These are phyloP conservation scores for Synanthedon andrenaeformis DNA, from an alignment of 2,888 invertebrate genomes.

Conservation along the genomic window DNA sequence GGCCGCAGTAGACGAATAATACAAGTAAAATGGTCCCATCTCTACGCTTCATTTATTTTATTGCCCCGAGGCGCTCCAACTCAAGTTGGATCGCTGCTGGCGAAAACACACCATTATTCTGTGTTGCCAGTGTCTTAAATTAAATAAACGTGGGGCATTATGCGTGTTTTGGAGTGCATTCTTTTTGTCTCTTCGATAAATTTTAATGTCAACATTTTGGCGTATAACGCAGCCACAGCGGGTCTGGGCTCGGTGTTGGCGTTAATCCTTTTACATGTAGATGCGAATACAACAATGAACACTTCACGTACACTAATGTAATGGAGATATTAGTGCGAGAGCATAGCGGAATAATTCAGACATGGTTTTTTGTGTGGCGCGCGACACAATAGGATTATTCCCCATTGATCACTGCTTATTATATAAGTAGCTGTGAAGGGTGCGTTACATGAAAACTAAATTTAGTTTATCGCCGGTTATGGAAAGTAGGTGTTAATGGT, in stretches of 20 bases:
- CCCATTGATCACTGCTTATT: slow-evolving; percentile 70
- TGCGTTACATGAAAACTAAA: slow-evolving; percentile 69
- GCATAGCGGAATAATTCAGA: slow-evolving; percentile 65
- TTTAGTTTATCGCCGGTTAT: slow-evolving; percentile 71
- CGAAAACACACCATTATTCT: slow-evolving; percentile 65
- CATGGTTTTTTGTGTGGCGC: slow-evolving; percentile 62
- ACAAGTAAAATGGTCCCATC: slow-evolving; percentile 72
- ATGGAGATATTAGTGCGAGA: slow-evolving; percentile 66
- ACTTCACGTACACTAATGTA: slow-evolving; percentile 50
- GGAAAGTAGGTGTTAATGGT: slow-evolving; percentile 70
- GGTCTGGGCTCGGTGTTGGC: slow-evolving; percentile 3
- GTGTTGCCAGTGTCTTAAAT: slow-evolving; percentile 62
- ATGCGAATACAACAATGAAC: slow-evolving; percentile 38
- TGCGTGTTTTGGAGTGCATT: slow-evolving; percentile 49
- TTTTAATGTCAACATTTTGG: slow-evolving; percentile 46
- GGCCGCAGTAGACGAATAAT: slow-evolving; percentile 70
- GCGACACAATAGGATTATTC: slow-evolving; percentile 67
- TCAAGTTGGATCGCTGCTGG: slow-evolving; percentile 50
- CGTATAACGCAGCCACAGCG: slow-evolving; percentile 8
- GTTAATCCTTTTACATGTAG: slow-evolving; percentile 50
- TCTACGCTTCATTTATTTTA: slow-evolving; percentile 71
- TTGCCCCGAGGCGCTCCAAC: slow-evolving; percentile 64
- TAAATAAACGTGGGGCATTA: slow-evolving; percentile 65
- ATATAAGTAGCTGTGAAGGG: slow-evolving; percentile 61
- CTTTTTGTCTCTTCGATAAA: slow-evolving; percentile 58